A percentile compares a stretch with the other conserved stretches of the same genome.
These are phyloP conservation scores for Danio aesculapii DNA, from an alignment of 2,797 vertebrate species.

Conservation along the genomic window DNA sequence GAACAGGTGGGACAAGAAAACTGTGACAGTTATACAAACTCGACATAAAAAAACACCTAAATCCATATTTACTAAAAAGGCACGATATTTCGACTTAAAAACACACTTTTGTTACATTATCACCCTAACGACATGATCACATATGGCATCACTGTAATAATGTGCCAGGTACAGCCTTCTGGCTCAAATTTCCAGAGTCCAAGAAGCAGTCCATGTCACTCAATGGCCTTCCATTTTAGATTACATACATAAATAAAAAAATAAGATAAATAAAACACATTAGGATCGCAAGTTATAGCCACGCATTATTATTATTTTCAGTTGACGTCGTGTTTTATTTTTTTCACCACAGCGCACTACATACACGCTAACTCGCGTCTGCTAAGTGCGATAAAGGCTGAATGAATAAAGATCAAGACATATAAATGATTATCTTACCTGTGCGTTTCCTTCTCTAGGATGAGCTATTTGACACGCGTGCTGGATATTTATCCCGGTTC, in stretches of 20 bases:
- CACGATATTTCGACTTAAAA: neutral
- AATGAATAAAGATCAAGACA: neutral
- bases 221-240: neutral
- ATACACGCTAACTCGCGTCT: neutral
- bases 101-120: neutral
- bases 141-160: neutral
- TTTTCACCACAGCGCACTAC: neutral
- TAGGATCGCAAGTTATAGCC: neutral
- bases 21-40: neutral
- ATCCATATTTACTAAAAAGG: neutral
- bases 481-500: slow-evolving; percentile 66
- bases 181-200: neutral
- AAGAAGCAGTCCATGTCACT: neutral
- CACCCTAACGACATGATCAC: neutral
- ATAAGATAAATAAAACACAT: neutral
- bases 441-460: slow-evolving; percentile 65
- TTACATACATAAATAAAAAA: neutral
- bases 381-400: neutral
- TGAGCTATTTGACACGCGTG: slow-evolving; percentile 66
- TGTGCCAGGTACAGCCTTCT: neutral
- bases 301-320: too few species aligned
- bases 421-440: slow-evolving; percentile 65
- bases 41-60: neutral
- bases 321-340: neutral
- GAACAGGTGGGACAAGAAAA: slow-evolving; percentile 30